Percentiles rank a stretch among this genome's conserved stretches.
phyloP scores from a whole-genome alignment of 2,113 vertebrate species.

The Salvelinus namaycush region DNA sequence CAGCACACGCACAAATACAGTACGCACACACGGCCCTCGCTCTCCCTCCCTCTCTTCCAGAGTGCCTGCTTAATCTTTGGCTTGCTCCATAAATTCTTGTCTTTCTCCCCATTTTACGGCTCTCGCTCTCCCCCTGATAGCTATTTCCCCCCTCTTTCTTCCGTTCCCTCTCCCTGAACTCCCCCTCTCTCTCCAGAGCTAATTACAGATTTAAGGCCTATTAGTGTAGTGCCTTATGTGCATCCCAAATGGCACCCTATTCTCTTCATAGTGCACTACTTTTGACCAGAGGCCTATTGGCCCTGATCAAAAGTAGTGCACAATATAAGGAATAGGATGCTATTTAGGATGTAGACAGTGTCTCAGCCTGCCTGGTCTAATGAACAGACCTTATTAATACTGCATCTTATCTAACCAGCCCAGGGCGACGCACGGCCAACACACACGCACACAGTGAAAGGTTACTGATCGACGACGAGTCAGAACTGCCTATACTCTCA shows the following conservation, averaged over 20 bases:
- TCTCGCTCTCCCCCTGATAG: conserved; percentile 4
- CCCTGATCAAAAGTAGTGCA: too few species aligned
- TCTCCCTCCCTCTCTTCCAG: conserved; percentile 3
- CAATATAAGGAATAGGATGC: too few species aligned
- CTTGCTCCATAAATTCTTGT: not conserved
- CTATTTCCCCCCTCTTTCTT: conserved; percentile 1
- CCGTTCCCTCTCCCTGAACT: not conserved
- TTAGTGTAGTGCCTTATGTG: too few species aligned
- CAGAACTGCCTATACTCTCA: not conserved
- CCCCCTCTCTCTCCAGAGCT: not conserved
- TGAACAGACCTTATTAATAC: conserved; percentile 37
- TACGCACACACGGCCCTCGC: not conserved
- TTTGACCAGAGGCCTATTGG: too few species aligned
- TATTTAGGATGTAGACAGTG: not conserved
- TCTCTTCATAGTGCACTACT: too few species aligned
- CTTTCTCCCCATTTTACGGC: not conserved
- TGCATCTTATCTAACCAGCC: conserved; percentile 19
- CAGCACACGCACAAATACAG: not conserved
- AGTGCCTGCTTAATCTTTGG: not conserved
- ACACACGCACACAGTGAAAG: conserved; percentile 1
- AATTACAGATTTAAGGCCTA: not conserved
- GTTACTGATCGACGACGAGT: not conserved
- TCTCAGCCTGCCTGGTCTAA: conserved; percentile 17
- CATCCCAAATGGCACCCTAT: too few species aligned
- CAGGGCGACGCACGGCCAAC: not conserved